Evolutionary conservation across 1,140 invertebrate species (phyloP).

Genomic region (Temnothorax nylanderi): DNA sequence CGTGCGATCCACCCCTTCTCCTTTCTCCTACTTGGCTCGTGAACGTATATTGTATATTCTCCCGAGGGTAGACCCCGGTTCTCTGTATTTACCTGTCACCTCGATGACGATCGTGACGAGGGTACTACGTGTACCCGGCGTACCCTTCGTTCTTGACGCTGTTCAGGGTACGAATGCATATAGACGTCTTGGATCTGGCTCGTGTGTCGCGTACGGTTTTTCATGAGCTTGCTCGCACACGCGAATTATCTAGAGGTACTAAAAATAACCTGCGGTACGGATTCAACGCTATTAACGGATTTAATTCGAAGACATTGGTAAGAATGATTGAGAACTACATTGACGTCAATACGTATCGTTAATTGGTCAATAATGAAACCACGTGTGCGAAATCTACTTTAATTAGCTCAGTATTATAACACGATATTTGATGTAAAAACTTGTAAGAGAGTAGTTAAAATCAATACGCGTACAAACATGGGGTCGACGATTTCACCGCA

Average conservation of each 20-base stretch:
- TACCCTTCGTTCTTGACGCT: conserved; percentile 73
- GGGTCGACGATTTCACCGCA: conserved; percentile 27
- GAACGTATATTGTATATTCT: conserved; percentile 63
- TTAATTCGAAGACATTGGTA: neutral
- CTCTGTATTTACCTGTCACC: conserved; percentile 82
- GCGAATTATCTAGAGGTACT: conserved; percentile 6
- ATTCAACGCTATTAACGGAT: neutral
- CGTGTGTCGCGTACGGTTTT: conserved; percentile 22
- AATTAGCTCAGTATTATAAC: conserved; percentile 16
- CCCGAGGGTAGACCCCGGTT: conserved; percentile 57
- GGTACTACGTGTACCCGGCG: conserved; percentile 76
- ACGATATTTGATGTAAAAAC: conserved; percentile 15
- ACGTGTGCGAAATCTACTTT: conserved; percentile 5
- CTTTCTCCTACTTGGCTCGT: conserved; percentile 37
- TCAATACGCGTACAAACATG: conserved; percentile 22
- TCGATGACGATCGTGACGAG: conserved; percentile 83
- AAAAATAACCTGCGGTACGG: neutral
- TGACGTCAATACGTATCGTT: neutral
- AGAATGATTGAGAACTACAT: neutral
- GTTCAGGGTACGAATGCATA: conserved; percentile 43
- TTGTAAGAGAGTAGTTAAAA: conserved; percentile 30
- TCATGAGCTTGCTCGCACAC: neutral
- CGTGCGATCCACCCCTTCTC: conserved; percentile 48
- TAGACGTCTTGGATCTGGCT: conserved; percentile 24
- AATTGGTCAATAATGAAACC: conserved; percentile 17